These are phyloP conservation scores for Neuroterus valhalla DNA, from an alignment of 1,140 invertebrate genomes.

Conservation along the genomic window DNA sequence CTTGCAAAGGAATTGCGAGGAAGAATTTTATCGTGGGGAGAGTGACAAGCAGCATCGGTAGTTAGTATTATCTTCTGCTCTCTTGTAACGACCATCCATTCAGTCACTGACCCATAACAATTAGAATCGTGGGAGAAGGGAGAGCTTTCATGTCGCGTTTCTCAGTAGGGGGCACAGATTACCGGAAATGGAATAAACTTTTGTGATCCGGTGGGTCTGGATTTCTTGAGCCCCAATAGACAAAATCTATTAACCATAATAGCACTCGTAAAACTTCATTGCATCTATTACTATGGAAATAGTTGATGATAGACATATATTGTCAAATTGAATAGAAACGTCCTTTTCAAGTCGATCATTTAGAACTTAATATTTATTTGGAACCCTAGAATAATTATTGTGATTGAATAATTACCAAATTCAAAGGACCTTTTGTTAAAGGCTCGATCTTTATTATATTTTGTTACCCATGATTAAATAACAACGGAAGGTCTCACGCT, in stretches of 20 bases:
- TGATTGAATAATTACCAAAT: too few relatives aligned
- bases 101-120: constrained; percentile 71
- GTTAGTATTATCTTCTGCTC: constrained; percentile 58
- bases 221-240: constrained; percentile 27
- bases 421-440: too few relatives aligned
- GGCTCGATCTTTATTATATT: too few relatives aligned
- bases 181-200: constrained; percentile 71
- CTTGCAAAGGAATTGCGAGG: background rate
- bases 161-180: constrained; percentile 61
- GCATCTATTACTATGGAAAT: background rate
- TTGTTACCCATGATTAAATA: too few relatives aligned
- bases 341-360: too few relatives aligned
- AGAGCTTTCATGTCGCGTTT: constrained; percentile 47
- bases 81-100: constrained; percentile 61
- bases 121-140: constrained; percentile 59
- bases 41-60: constrained; percentile 58
- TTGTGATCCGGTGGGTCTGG: constrained; percentile 60
- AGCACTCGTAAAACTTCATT: constrained; percentile 22
- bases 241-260: constrained; percentile 20
- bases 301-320: too few relatives aligned
- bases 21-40: constrained; percentile 7
- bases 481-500: too few relatives aligned
- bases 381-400: too few relatives aligned
- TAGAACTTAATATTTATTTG: too few relatives aligned
- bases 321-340: too few relatives aligned